A percentile compares a stretch with the other conserved stretches of the same genome.
phyloP scores from a whole-genome alignment of 2,113 vertebrate species.

The Gnathonemus longibarbis region DNA sequence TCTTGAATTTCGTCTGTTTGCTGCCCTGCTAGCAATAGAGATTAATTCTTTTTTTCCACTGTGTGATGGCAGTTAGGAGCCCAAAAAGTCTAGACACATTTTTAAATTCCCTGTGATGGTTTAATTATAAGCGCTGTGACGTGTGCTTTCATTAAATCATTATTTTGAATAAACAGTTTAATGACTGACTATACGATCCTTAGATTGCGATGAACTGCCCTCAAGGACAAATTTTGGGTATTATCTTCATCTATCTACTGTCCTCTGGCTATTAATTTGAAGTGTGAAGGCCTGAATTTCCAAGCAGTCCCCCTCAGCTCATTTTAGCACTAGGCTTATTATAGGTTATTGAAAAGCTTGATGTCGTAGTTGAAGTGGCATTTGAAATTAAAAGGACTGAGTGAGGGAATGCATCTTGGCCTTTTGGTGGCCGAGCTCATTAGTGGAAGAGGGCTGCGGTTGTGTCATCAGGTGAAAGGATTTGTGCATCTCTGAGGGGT shows the following conservation, averaged over 20 bases:
- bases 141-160: not conserved
- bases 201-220: not conserved
- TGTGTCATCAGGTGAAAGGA: conserved; percentile 43
- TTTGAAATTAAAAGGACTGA: not conserved
- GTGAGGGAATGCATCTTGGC: not conserved
- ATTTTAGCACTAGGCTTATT: conserved; percentile 7
- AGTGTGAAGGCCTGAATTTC: conserved; percentile 34
- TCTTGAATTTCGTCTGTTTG: not conserved
- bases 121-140: not conserved
- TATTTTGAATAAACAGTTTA: not conserved
- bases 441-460: conserved; percentile 27
- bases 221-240: not conserved
- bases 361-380: not conserved
- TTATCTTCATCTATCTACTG: not conserved
- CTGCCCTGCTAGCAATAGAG: not conserved
- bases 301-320: conserved; percentile 26
- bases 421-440: conserved; percentile 22
- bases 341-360: not conserved
- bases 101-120: not conserved
- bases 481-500: conserved; percentile 44
- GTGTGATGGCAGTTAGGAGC: not conserved
- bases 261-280: not conserved
- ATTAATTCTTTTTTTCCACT: not conserved
- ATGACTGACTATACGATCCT: not conserved
- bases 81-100: not conserved